phyloP scores from a whole-genome alignment of 2,113 vertebrate genomes.

The Gracilinanus agilis region DNA sequence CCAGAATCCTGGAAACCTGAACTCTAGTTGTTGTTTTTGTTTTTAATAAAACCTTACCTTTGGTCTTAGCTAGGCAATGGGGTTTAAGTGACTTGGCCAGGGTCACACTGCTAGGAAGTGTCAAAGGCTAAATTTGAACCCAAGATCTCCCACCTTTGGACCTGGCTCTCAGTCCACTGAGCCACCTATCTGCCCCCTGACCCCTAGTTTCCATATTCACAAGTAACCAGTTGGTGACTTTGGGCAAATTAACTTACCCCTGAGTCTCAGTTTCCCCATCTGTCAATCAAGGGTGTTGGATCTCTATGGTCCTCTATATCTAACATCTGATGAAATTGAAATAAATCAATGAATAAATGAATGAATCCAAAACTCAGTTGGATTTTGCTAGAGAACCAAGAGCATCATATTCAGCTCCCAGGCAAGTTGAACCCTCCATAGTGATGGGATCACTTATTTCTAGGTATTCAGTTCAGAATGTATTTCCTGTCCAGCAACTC shows the following conservation, averaged over 20 bases:
- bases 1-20: background rate
- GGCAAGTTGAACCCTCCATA: background rate
- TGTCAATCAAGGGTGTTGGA: background rate
- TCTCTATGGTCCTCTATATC: background rate
- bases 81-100: too few relatives aligned
- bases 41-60: too few relatives aligned
- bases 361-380: background rate
- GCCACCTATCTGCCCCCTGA: background rate
- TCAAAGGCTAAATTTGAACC: too few relatives aligned
- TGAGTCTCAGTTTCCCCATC: background rate
- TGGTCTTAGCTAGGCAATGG: too few relatives aligned
- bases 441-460: background rate
- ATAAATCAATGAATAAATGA: background rate
- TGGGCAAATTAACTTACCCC: background rate
- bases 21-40: background rate
- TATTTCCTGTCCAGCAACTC: background rate
- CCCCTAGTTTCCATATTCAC: background rate
- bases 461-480: background rate
- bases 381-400: background rate
- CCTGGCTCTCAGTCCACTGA: too few relatives aligned
- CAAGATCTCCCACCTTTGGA: too few relatives aligned
- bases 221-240: background rate
- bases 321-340: background rate
- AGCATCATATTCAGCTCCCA: background rate
- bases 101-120: too few relatives aligned